Base-by-base conservation (phyloP, 2,113 vertebrate genomes). In the Thymallus thymallus region DNA sequence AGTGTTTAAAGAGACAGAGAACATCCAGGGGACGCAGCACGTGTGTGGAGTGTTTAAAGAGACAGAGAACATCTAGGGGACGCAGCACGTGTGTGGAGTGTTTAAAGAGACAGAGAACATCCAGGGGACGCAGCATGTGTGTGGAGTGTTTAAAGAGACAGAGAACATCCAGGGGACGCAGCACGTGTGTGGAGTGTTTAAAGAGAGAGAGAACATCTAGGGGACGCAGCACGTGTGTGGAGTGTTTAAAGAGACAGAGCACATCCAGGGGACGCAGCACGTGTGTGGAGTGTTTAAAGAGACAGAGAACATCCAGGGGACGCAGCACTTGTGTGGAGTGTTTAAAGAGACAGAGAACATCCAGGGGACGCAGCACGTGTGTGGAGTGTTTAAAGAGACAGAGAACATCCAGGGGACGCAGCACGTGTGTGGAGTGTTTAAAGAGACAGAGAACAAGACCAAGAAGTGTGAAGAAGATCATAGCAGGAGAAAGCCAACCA, bases 401-500 rank as follows among this genome's bases (percentile, higher is more conserved):
- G 32, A 35, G 48, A 55, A 80, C 74, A 68, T 80, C 61, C 73
- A 75, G 20, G 64, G 70, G 77, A 71, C 9, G 26, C 23, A 64
- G 6, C 32, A 73, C n/a, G 65, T 73, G 74, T 73, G 75, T 65
- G 51, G 75, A 16, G 69, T 61, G 76, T 48, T 48, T 63, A 63
- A 65, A 76, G 30, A 70, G 32, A 56, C 26, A 20, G 32, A 24
- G 62, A 63, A 71, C 45, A 46, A 3, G 35, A 48, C 14, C 3
- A 55, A 55, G 48, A 6, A 41, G 58, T n/a, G 69, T 62, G 71
- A 68, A n/a, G 29, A 64, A 55, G 74, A 76, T 72, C 70, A 26
- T 55, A 76, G 76, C 63, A 72, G 71, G 82, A 76, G 79, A 72
- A 72, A 84, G 79, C 74, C 82, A 76, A 73, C 69, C 56, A 24